Conservation (phyloP, 2,888 invertebrate genomes). For the Portevinia maculata region DNA sequence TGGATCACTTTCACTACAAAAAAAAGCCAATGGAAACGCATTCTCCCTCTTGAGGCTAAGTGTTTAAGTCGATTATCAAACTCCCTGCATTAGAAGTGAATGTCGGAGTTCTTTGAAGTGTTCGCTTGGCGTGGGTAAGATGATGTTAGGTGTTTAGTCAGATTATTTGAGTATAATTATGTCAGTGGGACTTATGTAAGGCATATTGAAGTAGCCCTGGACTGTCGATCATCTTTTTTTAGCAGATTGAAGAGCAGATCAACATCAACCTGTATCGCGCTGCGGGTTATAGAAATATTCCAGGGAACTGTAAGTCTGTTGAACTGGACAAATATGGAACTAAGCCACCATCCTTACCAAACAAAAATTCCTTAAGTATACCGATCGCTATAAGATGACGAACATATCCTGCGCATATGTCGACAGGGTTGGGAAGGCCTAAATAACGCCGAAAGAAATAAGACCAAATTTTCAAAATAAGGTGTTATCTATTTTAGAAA, state of each 20-base stretch:
- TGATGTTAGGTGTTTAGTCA: constrained; percentile 51
- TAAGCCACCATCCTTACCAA: too few species aligned
- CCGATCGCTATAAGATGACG: too few species aligned
- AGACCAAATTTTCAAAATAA: too few species aligned
- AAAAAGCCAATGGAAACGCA: constrained; percentile 10
- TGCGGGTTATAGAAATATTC: too few species aligned
- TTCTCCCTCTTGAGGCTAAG: constrained; percentile 12
- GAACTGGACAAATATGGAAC: too few species aligned
- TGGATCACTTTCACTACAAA: constrained; percentile 66
- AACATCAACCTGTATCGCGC: neutral
- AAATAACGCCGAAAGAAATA: too few species aligned
- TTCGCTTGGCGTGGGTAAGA: constrained; percentile 38
- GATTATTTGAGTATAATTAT: constrained; percentile 42
- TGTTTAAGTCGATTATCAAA: constrained; percentile 48
- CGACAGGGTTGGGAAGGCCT: too few species aligned
- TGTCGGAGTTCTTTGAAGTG: constrained; percentile 49
- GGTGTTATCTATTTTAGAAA: too few species aligned
- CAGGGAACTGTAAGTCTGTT: too few species aligned
- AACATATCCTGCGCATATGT: too few species aligned
- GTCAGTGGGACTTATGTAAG: constrained; percentile 40
- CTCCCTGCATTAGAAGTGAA: constrained; percentile 10
- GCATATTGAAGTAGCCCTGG: too few species aligned
- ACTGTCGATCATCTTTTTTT: constrained; percentile 20
- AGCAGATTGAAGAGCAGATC: neutral
- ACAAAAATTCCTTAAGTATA: too few species aligned